phyloP scores from a whole-genome alignment of 2,113 vertebrate genomes.

The Stigmatopora argus region DNA sequence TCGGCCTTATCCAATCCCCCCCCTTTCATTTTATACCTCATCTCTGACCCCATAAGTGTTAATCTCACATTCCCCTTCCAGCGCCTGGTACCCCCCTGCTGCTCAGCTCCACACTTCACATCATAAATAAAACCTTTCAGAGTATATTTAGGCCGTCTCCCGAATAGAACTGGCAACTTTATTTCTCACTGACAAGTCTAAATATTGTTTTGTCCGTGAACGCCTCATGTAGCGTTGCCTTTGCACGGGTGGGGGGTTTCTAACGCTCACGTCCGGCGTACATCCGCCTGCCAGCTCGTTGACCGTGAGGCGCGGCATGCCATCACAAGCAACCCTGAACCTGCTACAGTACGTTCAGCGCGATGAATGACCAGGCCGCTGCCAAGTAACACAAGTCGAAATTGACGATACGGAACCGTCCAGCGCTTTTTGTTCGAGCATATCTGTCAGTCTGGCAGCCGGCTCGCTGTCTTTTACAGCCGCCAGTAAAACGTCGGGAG shows the following conservation, averaged over 20 bases:
- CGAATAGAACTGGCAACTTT: slow-evolving; percentile 26
- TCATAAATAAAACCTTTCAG: slow-evolving; percentile 34
- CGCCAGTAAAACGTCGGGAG: slow-evolving; percentile 67
- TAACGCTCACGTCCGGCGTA: slow-evolving; percentile 16
- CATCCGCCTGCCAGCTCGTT: slow-evolving; percentile 29
- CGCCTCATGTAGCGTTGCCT: slow-evolving; percentile 12
- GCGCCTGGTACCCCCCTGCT: neutral
- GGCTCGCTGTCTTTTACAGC: slow-evolving; percentile 69
- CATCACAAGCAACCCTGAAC: slow-evolving; percentile 50
- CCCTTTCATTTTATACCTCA: neutral
- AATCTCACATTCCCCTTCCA: slow-evolving; percentile 9
- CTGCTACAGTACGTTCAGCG: slow-evolving; percentile 24
- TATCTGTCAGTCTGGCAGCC: slow-evolving; percentile 65
- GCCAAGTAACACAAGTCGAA: slow-evolving; percentile 70
- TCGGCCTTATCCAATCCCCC: neutral
- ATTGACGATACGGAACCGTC: slow-evolving; percentile 69
- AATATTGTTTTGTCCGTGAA: slow-evolving; percentile 30
- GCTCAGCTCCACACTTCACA: slow-evolving; percentile 22
- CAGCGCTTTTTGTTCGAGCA: slow-evolving; percentile 57
- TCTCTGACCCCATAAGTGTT: neutral
- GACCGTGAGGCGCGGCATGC: slow-evolving; percentile 33
- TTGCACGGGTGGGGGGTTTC: slow-evolving; percentile 2
- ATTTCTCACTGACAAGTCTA: slow-evolving; percentile 26
- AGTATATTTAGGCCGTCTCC: slow-evolving; percentile 3
- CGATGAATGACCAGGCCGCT: slow-evolving; percentile 54